Percentiles rank a stretch among this genome's conserved stretches.
Evolutionary conservation across 2,113 vertebrate genomes (phyloP).

Genomic region (Natator depressus): DNA sequence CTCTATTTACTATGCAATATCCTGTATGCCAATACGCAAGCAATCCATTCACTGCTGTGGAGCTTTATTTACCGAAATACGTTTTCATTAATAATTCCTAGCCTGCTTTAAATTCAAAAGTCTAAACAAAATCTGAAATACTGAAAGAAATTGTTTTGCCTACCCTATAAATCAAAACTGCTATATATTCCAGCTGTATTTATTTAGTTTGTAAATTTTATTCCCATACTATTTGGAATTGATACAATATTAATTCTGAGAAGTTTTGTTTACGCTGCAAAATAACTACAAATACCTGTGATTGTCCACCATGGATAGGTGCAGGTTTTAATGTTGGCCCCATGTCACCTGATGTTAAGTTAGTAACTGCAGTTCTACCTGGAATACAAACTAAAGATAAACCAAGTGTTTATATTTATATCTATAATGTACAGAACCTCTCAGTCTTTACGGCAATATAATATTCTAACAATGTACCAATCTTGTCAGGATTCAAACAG

Average conservation of each 20-base stretch:
- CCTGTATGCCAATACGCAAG: neutral
- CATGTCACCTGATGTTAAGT: slow-evolving; percentile 65
- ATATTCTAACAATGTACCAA: neutral
- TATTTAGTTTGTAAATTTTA: neutral
- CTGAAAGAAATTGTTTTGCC: neutral
- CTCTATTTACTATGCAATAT: neutral
- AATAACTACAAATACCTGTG: slow-evolving; percentile 63
- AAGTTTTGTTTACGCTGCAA: neutral
- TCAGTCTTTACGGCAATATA: neutral
- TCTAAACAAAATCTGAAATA: neutral
- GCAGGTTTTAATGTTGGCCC: slow-evolving; percentile 53
- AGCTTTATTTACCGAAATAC: neutral
- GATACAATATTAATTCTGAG: neutral
- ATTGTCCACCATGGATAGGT: slow-evolving; percentile 57
- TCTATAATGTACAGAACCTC: neutral
- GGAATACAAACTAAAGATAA: slow-evolving; percentile 72
- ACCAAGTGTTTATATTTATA: slow-evolving; percentile 47
- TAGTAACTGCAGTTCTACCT: slow-evolving; percentile 64
- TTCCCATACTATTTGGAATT: neutral
- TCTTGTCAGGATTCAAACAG: neutral
- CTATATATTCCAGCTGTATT: neutral
- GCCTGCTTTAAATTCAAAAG: neutral
- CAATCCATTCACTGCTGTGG: neutral
- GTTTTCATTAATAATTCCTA: neutral
- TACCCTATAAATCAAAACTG: neutral